These are phyloP conservation scores for Apotomis capreana DNA, from an alignment of 2,888 invertebrate species.

Conservation along the genomic window DNA sequence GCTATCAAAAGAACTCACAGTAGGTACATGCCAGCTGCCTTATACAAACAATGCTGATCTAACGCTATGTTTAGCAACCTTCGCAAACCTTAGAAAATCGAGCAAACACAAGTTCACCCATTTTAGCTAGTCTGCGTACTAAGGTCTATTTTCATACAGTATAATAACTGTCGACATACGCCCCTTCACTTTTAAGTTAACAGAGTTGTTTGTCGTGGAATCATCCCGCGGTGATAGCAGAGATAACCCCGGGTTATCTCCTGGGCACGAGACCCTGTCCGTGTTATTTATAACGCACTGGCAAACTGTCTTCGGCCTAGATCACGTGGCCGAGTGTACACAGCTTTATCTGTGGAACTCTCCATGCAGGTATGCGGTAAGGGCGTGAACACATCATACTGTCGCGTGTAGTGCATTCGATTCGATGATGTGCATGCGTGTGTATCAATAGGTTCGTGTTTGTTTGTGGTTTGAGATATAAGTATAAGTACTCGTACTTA, in stretches of 20 bases:
- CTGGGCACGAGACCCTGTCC: constrained; percentile 69
- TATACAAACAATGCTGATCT: too few relatives aligned
- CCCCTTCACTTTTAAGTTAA: constrained; percentile 39
- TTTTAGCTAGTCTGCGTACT: background rate
- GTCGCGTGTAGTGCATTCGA: constrained; percentile 19
- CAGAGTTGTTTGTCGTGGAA: constrained; percentile 78
- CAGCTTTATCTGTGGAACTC: constrained; percentile 53
- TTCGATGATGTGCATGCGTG: background rate
- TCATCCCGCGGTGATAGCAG: constrained; percentile 67
- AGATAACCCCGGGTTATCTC: constrained; percentile 71
- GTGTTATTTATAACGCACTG: constrained; percentile 56
- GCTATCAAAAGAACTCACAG: background rate
- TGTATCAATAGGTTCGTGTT: background rate
- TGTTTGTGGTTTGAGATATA: background rate
- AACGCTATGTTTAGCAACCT: constrained; percentile 13
- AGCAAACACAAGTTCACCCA: background rate
- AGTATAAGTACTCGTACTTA: too few relatives aligned
- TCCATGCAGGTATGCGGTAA: constrained; percentile 47
- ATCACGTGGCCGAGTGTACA: constrained; percentile 51
- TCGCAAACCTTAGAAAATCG: background rate
- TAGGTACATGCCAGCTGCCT: too few relatives aligned
- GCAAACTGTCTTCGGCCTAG: constrained; percentile 49
- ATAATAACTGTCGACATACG: constrained; percentile 37
- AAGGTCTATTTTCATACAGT: constrained; percentile 14
- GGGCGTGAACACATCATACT: constrained; percentile 30